A percentile compares a stretch with the other conserved stretches of the same genome.
Evolutionary conservation across 2,797 vertebrate species (phyloP).

Genomic region (Scleropages formosus): DNA sequence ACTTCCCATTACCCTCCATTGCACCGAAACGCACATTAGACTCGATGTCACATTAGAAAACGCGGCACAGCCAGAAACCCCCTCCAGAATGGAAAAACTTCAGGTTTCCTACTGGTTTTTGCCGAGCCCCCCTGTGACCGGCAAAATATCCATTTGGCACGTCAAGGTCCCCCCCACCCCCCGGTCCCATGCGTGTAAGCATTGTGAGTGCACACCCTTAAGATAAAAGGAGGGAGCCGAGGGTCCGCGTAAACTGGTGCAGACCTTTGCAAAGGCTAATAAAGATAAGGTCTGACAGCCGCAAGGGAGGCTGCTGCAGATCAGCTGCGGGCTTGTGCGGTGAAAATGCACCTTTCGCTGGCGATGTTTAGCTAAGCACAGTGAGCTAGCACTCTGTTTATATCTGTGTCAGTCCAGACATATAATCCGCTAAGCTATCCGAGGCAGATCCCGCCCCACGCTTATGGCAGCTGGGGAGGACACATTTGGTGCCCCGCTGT

Average conservation of each 20-base stretch:
- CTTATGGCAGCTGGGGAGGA: slow-evolving; percentile 31
- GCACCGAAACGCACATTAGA: slow-evolving; percentile 45
- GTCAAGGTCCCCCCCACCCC: slow-evolving; percentile 28
- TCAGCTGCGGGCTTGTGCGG: slow-evolving; percentile 64
- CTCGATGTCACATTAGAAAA: slow-evolving; percentile 20
- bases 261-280: slow-evolving; percentile 85
- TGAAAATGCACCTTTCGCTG: slow-evolving; percentile 59
- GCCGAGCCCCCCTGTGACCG: slow-evolving; percentile 4
- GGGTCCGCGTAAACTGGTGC: slow-evolving; percentile 70
- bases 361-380: slow-evolving; percentile 56
- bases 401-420: slow-evolving; percentile 50
- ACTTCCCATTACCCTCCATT: slow-evolving; percentile 48
- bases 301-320: slow-evolving; percentile 57
- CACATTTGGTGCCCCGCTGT: slow-evolving; percentile 33
- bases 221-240: slow-evolving; percentile 75
- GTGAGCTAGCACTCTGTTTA: slow-evolving; percentile 50
- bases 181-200: slow-evolving; percentile 68
- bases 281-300: slow-evolving; percentile 83
- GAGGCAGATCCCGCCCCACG: slow-evolving; percentile 37
- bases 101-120: neutral
- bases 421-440: slow-evolving; percentile 51
- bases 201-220: slow-evolving; percentile 67
- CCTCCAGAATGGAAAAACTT: slow-evolving; percentile 4
- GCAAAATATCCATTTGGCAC: slow-evolving; percentile 32
- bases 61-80: neutral